Conservation (phyloP, 2,797 vertebrate species). For the Platalea minor region DNA sequence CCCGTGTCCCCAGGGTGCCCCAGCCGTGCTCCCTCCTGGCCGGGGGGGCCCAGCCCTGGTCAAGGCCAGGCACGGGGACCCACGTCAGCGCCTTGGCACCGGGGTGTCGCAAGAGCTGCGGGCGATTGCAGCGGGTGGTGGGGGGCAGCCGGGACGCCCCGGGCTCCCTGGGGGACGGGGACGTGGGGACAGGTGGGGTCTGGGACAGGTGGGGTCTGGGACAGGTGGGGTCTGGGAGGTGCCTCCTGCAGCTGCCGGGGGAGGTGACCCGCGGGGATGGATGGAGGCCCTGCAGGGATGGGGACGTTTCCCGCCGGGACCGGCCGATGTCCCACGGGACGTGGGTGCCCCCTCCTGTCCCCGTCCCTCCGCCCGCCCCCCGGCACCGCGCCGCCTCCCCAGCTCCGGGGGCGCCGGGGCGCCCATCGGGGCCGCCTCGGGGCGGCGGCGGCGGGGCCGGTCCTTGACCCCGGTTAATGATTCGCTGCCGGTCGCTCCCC, state of each 20-base stretch:
- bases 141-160: no score
- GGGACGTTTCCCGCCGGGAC: rapidly evolving
- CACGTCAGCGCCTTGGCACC: rapidly evolving
- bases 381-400: neutral
- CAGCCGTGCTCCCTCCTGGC: rapidly evolving
- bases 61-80: neutral
- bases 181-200: rapidly evolving
- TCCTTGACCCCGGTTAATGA: slow-evolving; percentile 46
- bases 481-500: neutral
- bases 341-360: neutral
- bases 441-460: neutral
- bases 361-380: neutral
- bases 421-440: neutral
- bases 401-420: neutral
- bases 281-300: neutral
- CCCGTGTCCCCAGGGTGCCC: no score
- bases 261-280: neutral
- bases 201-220: rapidly evolving
- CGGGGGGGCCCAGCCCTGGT: neutral
- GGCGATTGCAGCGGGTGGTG: rapidly evolving
- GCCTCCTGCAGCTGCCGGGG: rapidly evolving
- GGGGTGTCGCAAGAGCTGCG: neutral
- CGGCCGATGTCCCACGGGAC: rapidly evolving
- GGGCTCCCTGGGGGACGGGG: no score
- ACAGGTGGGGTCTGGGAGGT: rapidly evolving